Percentiles rank a stretch among this genome's conserved stretches.
phyloP scores from a whole-genome alignment of 2,888 invertebrate genomes.

The Empis livida region DNA sequence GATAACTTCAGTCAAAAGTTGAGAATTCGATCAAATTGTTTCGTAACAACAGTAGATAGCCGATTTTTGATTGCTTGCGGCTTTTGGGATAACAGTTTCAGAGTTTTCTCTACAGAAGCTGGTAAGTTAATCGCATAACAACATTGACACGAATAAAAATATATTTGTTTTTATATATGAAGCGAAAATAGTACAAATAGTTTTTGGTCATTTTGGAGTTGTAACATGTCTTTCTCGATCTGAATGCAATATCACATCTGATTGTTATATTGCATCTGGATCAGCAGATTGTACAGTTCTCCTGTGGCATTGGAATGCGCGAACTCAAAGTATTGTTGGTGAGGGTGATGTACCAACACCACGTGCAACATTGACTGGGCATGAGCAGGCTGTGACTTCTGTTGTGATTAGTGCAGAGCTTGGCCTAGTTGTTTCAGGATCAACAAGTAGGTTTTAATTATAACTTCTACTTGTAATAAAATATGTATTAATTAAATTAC shows the following conservation, averaged over 20 bases:
- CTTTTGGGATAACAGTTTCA: constrained; percentile 99
- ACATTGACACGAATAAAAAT: too few relatives aligned
- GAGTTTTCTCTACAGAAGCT: constrained; percentile 93
- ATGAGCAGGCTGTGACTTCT: constrained; percentile 90
- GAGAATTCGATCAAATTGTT: constrained; percentile 85
- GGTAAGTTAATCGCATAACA: constrained; percentile 46
- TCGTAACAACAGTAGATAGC: constrained; percentile 96
- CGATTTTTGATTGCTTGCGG: constrained; percentile 94
- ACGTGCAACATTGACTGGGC: constrained; percentile 91
- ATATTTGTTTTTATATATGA: constrained; percentile 18
- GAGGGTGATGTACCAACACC: constrained; percentile 94
- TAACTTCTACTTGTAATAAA: neutral
- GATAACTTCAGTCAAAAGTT: constrained; percentile 98
- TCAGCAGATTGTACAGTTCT: constrained; percentile 96
- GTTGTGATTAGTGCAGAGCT: constrained; percentile 96
- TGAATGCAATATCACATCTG: constrained; percentile 97
- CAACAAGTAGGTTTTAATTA: constrained; percentile 43
- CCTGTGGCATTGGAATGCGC: constrained; percentile 97
- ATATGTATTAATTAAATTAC: neutral
- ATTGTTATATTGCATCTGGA: constrained; percentile 97
- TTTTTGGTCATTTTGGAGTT: constrained; percentile 98
- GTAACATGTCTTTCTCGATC: constrained; percentile 96
- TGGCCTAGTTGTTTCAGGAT: constrained; percentile 93
- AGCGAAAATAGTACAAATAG: constrained; percentile 96
- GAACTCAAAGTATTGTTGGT: constrained; percentile 94